Percentiles rank a stretch among this genome's conserved stretches.
Conservation (phyloP, 2,888 invertebrate species). For the Barypeithes pellucidus region DNA sequence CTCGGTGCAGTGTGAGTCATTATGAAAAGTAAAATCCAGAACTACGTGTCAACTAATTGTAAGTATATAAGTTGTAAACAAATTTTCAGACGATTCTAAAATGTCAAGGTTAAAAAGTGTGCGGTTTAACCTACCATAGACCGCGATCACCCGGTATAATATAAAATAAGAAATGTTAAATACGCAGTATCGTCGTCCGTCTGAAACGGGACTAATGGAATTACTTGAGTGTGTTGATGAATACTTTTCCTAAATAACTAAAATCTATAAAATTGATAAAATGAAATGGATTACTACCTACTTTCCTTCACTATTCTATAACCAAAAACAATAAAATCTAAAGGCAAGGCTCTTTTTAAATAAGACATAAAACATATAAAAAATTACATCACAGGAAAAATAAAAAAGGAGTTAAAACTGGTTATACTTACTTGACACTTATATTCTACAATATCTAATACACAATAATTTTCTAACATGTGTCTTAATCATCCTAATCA, state of each 20-base stretch:
- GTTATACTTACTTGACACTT: not conserved
- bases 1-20: no score
- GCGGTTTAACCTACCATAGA: no score
- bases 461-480: not conserved
- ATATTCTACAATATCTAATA: slow-evolving; percentile 2
- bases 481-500: not conserved
- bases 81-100: no score
- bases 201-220: no score
- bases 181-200: no score
- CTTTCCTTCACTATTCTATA: not conserved
- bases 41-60: no score
- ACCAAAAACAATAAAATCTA: not conserved
- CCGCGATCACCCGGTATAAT: no score
- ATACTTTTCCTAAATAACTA: not conserved
- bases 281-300: not conserved
- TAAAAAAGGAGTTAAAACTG: not conserved
- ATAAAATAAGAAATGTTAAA: no score
- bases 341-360: not conserved
- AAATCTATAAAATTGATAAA: not conserved
- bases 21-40: no score
- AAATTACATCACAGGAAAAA: slow-evolving; percentile 6
- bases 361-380: not conserved
- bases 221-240: not conserved
- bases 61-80: no score
- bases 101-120: no score